A percentile compares a stretch with the other conserved stretches of the same genome.
Evolutionary conservation across 2,888 invertebrate genomes (phyloP).

Genomic region (Tryphoninae sp.): DNA sequence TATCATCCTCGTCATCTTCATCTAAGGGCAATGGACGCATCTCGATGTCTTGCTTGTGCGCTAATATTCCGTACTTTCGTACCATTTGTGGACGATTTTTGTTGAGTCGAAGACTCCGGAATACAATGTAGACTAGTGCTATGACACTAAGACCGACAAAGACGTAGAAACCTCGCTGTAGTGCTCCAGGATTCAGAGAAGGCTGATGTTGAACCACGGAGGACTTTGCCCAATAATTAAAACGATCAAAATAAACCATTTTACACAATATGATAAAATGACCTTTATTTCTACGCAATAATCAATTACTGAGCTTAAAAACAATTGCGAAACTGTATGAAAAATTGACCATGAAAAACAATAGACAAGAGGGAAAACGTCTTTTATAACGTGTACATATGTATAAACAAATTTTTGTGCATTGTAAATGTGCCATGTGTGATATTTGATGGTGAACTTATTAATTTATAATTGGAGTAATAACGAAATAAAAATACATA

Average conservation of each 20-base stretch:
- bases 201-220: constrained; percentile 18
- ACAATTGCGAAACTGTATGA: too few species aligned
- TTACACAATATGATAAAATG: constrained; percentile 46
- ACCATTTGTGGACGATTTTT: constrained; percentile 79
- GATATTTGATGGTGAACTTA: background rate
- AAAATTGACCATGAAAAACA: too few species aligned
- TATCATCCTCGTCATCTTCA: constrained; percentile 81
- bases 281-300: too few species aligned
- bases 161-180: constrained; percentile 79
- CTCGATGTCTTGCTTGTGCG: constrained; percentile 81
- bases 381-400: too few species aligned
- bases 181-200: constrained; percentile 75
- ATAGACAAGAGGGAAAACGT: too few species aligned
- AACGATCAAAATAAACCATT: constrained; percentile 58
- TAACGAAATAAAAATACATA: constrained; percentile 1
- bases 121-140: constrained; percentile 77
- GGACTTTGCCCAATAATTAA: background rate
- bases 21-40: constrained; percentile 81
- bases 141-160: constrained; percentile 78
- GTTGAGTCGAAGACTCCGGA: constrained; percentile 77
- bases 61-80: constrained; percentile 80
- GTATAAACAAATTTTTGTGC: too few species aligned
- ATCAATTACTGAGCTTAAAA: too few species aligned
- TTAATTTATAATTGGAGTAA: background rate
- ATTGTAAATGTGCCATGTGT: too few species aligned